Conservation (phyloP, 2,888 invertebrate genomes). For the Lysandra coridon region DNA sequence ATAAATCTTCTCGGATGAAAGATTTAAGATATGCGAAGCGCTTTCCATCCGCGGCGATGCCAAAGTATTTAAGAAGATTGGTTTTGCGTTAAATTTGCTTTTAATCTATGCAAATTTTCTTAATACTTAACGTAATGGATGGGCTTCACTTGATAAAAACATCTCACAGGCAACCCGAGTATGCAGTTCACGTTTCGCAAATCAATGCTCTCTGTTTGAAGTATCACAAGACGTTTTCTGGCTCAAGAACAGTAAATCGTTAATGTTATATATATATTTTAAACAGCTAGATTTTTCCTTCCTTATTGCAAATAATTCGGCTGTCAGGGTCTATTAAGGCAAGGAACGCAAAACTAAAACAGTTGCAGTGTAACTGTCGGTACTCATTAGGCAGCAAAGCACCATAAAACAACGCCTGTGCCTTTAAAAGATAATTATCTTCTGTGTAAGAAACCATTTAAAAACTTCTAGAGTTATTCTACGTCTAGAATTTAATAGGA, state of each 20-base stretch:
- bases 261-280: no score
- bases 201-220: not conserved
- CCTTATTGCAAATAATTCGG: no score
- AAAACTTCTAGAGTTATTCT: no score
- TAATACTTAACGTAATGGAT: not conserved
- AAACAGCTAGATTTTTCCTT: no score
- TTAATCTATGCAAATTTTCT: not conserved
- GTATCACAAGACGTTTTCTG: not conserved
- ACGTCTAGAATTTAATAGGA: no score
- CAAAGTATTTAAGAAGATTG: conserved; percentile 16
- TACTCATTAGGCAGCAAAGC: no score
- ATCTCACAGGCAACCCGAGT: not conserved
- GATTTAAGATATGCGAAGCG: conserved; percentile 7
- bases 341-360: not conserved
- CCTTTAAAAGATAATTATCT: no score
- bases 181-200: not conserved
- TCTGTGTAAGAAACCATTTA: no score
- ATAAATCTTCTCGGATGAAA: conserved; percentile 21
- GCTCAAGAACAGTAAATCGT: not conserved
- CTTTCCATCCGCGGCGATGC: not conserved
- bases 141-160: not conserved
- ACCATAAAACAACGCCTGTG: no score
- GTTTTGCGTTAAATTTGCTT: not conserved
- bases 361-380: no score
- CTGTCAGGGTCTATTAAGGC: no score